Conservation (phyloP, 1,140 invertebrate species). For the Caerostris darwini region DNA sequence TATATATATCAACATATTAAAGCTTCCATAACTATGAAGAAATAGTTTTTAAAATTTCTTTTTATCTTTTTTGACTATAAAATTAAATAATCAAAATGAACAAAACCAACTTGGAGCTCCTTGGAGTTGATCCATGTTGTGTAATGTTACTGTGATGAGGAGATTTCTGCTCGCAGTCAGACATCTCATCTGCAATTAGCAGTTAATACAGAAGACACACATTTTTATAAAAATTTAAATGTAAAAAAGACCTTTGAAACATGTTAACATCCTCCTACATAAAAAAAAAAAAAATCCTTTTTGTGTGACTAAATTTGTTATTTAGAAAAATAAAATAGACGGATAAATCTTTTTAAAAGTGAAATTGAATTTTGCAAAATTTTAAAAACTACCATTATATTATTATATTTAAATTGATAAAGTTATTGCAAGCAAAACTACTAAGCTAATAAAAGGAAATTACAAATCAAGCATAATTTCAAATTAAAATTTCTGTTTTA, state of each 20-base stretch:
- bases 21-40: no score
- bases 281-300: background rate
- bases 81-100: slow-evolving; percentile 62
- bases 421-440: no score
- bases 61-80: background rate
- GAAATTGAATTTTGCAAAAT: no score
- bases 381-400: no score
- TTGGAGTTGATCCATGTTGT: slow-evolving; percentile 12
- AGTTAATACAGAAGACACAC: slow-evolving; percentile 63
- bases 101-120: slow-evolving; percentile 62
- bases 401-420: no score
- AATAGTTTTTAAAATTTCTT: no score
- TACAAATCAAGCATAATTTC: no score
- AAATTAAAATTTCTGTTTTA: no score
- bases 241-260: background rate
- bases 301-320: background rate
- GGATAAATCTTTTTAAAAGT: background rate
- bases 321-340: background rate
- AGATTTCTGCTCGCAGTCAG: slow-evolving; percentile 56
- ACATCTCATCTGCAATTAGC: slow-evolving; percentile 73
- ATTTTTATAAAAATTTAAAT: slow-evolving; percentile 45
- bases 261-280: background rate
- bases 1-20: no score
- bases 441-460: no score
- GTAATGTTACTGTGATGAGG: slow-evolving; percentile 8